phyloP scores from a whole-genome alignment of 1,140 invertebrate species.

The Acromyrmex charruanus region DNA sequence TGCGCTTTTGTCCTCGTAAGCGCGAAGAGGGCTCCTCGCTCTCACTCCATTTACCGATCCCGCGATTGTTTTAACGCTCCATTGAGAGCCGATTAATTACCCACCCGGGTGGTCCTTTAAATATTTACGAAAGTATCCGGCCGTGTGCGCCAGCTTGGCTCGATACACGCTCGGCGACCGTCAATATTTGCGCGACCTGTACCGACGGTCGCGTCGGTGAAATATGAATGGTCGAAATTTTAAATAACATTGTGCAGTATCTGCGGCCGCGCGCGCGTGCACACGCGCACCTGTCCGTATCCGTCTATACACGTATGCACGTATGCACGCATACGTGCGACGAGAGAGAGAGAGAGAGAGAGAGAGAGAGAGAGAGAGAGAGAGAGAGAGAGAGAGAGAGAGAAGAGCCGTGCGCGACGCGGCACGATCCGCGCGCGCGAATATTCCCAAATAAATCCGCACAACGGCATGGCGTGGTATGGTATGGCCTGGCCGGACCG shows the following conservation, averaged over 20 bases:
- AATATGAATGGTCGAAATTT: slow-evolving; percentile 70
- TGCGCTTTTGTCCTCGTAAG: slow-evolving; percentile 61
- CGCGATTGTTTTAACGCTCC: slow-evolving; percentile 59
- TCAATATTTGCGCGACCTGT: slow-evolving; percentile 62
- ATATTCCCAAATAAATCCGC: slow-evolving; percentile 40
- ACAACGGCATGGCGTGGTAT: slow-evolving; percentile 13
- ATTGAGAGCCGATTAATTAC: slow-evolving; percentile 69
- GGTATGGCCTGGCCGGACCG: slow-evolving; percentile 26
- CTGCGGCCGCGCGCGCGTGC: slow-evolving; percentile 29
- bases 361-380: slow-evolving; percentile 41
- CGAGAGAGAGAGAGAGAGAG: slow-evolving; percentile 48
- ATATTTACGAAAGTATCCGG: slow-evolving; percentile 70
- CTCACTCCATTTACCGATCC: slow-evolving; percentile 2
- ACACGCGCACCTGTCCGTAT: neutral
- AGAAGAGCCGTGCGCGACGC: slow-evolving; percentile 46
- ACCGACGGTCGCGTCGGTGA: slow-evolving; percentile 43
- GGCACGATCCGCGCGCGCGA: slow-evolving; percentile 35
- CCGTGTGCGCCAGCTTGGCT: slow-evolving; percentile 30
- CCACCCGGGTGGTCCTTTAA: slow-evolving; percentile 54
- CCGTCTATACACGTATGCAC: neutral
- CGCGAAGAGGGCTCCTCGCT: slow-evolving; percentile 49
- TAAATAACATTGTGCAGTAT: slow-evolving; percentile 66
- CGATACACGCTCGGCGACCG: slow-evolving; percentile 47
- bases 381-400: slow-evolving; percentile 43
- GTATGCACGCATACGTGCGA: neutral